These are phyloP conservation scores for Drosophila jambulina DNA, from an alignment of 1,140 invertebrate genomes.

Conservation along the genomic window DNA sequence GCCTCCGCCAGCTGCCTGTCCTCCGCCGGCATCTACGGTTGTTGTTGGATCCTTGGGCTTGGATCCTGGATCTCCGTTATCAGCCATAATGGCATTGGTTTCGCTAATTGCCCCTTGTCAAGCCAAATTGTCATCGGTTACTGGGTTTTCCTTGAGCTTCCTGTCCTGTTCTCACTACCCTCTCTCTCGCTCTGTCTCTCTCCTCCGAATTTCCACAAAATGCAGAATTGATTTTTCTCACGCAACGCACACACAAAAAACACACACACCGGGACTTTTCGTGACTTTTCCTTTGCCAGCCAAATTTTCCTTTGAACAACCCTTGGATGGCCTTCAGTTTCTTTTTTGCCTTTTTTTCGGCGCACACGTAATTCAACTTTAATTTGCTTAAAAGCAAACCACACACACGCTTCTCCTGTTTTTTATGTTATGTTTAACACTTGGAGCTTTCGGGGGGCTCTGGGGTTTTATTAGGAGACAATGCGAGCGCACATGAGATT, in stretches of 20 bases:
- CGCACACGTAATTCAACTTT: conserved; percentile 53
- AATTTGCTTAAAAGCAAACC: conserved; percentile 63
- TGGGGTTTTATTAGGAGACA: conserved; percentile 27
- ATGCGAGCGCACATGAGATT: conserved; percentile 29
- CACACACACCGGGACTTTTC: conserved; percentile 25
- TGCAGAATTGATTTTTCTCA: conserved; percentile 83
- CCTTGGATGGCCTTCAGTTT: conserved; percentile 64
- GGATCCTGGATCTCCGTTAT: conserved; percentile 75
- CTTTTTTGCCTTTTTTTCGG: conserved; percentile 12
- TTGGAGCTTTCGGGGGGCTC: conserved; percentile 22
- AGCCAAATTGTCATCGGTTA: conserved; percentile 70
- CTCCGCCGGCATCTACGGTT: conserved; percentile 55
- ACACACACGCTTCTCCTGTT: conserved; percentile 45
- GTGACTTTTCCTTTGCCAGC: conserved; percentile 53
- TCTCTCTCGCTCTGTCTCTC: background rate
- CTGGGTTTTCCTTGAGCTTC: conserved; percentile 31
- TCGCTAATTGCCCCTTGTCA: conserved; percentile 46
- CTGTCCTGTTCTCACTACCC: conserved; percentile 19
- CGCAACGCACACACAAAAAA: conserved; percentile 63
- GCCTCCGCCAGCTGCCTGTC: conserved; percentile 9
- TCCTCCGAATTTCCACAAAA: conserved; percentile 36
- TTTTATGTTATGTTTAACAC: conserved; percentile 32
- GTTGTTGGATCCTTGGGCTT: conserved; percentile 74
- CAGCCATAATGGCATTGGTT: conserved; percentile 83
- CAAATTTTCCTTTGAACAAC: conserved; percentile 63